Evolutionary conservation across 2,888 invertebrate species (phyloP).

Genomic region (Oasisia sp.): DNA sequence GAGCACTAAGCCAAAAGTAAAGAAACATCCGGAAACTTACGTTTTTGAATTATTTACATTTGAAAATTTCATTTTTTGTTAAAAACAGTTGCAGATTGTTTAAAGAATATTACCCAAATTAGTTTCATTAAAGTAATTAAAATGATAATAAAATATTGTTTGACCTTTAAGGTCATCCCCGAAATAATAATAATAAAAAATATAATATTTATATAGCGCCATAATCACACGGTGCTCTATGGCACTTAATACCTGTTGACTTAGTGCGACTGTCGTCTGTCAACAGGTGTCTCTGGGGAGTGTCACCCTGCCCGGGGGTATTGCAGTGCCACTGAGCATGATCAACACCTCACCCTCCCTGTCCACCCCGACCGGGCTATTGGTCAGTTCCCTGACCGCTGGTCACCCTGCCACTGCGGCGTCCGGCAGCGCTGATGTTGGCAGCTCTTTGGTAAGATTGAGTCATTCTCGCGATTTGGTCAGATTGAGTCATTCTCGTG

Average conservation of each 20-base stretch:
- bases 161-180: not conserved
- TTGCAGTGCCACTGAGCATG: slow-evolving; percentile 82
- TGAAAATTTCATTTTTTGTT: too few relatives aligned
- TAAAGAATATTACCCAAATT: too few relatives aligned
- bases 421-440: not conserved
- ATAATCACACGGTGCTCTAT: too few relatives aligned
- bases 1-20: too few relatives aligned
- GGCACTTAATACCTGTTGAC: not conserved
- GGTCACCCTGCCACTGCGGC: slow-evolving; percentile 38
- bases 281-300: slow-evolving; percentile 74
- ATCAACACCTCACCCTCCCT: slow-evolving; percentile 51
- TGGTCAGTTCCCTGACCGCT: slow-evolving; percentile 51
- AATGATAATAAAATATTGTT: too few relatives aligned
- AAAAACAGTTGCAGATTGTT: too few relatives aligned
- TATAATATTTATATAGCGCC: too few relatives aligned
- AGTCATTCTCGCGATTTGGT: not conserved
- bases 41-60: too few relatives aligned
- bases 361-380: slow-evolving; percentile 53
- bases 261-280: not conserved
- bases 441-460: not conserved
- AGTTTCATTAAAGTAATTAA: too few relatives aligned
- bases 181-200: not conserved
- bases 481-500: too few relatives aligned
- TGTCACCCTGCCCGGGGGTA: slow-evolving; percentile 72
- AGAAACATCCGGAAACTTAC: too few relatives aligned